Evolutionary conservation across 1,140 invertebrate genomes (phyloP).

Genomic region (Chrysomallon squamiferum): DNA sequence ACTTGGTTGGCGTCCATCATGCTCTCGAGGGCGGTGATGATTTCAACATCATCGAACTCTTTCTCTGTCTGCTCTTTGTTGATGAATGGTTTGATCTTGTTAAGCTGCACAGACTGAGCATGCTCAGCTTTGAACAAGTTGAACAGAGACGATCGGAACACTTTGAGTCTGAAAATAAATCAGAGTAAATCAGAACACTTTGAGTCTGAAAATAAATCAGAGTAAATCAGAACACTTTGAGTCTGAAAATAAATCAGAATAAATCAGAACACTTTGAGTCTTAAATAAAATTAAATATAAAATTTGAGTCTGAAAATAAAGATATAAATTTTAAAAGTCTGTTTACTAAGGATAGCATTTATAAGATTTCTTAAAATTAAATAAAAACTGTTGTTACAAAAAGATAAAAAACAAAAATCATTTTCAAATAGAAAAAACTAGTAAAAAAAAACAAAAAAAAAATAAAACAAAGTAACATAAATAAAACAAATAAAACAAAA

Average conservation of each 20-base stretch:
- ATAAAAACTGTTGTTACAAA: too few relatives aligned
- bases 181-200: conserved; percentile 49
- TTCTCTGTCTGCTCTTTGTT: conserved; percentile 57
- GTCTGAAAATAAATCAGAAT: conserved; percentile 30
- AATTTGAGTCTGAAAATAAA: conserved; percentile 41
- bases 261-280: conserved; percentile 59
- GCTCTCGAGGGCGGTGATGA: conserved; percentile 76
- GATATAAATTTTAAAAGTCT: too few relatives aligned
- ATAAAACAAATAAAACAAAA: too few relatives aligned
- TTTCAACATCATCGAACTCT: conserved; percentile 75
- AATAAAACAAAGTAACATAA: too few relatives aligned
- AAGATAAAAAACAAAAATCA: too few relatives aligned
- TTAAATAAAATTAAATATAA: too few relatives aligned
- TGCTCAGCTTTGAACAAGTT: conserved; percentile 63
- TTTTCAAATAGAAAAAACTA: too few relatives aligned
- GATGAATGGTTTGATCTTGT: conserved; percentile 48
- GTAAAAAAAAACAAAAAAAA: too few relatives aligned
- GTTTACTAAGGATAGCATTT: too few relatives aligned
- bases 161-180: conserved; percentile 48
- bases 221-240: conserved; percentile 56
- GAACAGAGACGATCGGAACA: conserved; percentile 60
- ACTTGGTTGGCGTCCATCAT: conserved; percentile 92
- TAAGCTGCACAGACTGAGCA: conserved; percentile 61
- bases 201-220: conserved; percentile 41
- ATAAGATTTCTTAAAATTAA: too few relatives aligned